A percentile compares a stretch with the other conserved stretches of the same genome.
These are phyloP conservation scores for Caenorhabditis plicata DNA, from an alignment of 2,888 invertebrate genomes.

Conservation along the genomic window DNA sequence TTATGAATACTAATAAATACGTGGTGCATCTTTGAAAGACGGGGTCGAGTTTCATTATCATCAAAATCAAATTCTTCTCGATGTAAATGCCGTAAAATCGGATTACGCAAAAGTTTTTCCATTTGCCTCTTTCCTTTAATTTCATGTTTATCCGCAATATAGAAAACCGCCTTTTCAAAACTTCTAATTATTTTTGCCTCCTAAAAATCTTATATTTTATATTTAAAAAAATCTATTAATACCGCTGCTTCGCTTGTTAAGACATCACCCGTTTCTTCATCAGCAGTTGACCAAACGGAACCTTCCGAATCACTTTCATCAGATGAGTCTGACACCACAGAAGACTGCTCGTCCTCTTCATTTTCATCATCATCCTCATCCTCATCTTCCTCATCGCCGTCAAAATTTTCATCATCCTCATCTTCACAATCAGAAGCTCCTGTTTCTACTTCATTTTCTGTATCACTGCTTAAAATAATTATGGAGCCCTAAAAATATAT, in stretches of 20 bases:
- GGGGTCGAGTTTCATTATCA: conserved; percentile 11
- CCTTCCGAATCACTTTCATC: conserved; percentile 22
- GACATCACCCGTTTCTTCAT: conserved; percentile 20
- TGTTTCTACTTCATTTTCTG: conserved; percentile 10
- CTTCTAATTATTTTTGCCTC: conserved; percentile 35
- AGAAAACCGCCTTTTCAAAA: conserved; percentile 28
- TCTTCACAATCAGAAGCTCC: conserved; percentile 13
- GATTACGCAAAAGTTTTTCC: conserved; percentile 28
- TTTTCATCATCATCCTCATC: conserved; percentile 18
- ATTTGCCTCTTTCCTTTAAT: conserved; percentile 25
- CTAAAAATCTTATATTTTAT: conserved; percentile 9
- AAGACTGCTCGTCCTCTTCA: conserved; percentile 7
- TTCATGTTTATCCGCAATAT: conserved; percentile 22
- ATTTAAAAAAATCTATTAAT: neutral
- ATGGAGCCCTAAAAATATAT: conserved; percentile 8
- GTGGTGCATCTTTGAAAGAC: conserved; percentile 37
- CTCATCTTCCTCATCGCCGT: conserved; percentile 7
- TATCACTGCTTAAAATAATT: conserved; percentile 22
- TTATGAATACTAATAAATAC: conserved; percentile 39
- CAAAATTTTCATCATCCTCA: conserved; percentile 12
- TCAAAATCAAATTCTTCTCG: conserved; percentile 19
- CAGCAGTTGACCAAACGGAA: conserved; percentile 35
- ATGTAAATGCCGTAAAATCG: conserved; percentile 14
- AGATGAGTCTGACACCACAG: conserved; percentile 17
- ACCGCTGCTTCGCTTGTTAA: conserved; percentile 18